Conservation (phyloP, 2,113 vertebrate species). For the Jacana jacana region DNA sequence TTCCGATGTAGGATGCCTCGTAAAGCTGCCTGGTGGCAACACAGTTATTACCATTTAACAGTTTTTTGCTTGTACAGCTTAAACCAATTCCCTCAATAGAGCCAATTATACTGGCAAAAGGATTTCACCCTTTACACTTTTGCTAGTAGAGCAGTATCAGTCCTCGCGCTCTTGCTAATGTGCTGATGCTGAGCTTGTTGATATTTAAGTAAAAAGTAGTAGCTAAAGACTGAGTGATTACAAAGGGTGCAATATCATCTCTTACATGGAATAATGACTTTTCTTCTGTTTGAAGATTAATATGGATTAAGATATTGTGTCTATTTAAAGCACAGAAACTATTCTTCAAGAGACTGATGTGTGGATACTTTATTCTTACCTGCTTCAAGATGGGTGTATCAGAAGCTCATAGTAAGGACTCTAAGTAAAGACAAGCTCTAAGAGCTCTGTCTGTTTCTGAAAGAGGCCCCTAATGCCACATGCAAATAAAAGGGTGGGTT, state of each 20-base stretch:
- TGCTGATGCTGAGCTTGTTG: background rate
- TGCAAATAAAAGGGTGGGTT: background rate
- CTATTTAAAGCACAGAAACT: background rate
- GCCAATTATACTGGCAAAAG: background rate
- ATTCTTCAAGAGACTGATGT: background rate
- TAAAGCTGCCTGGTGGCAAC: background rate
- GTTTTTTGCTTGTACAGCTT: conserved; percentile 7
- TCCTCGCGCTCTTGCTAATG: accelerated
- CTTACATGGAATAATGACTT: background rate
- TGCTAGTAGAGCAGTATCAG: background rate
- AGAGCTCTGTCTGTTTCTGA: background rate
- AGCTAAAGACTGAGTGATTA: background rate
- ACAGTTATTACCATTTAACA: background rate
- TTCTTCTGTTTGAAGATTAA: background rate
- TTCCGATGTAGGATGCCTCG: background rate
- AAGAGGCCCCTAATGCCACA: background rate
- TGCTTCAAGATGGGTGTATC: background rate
- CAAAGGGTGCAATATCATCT: background rate
- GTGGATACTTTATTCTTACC: background rate
- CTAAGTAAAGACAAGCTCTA: background rate
- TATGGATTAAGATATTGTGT: background rate
- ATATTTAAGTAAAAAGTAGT: background rate
- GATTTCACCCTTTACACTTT: background rate
- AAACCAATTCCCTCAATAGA: conserved; percentile 14
- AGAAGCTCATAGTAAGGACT: background rate